Evolutionary conservation across 1,140 invertebrate genomes (phyloP).

Genomic region (Lamellibrachia luymesi): DNA sequence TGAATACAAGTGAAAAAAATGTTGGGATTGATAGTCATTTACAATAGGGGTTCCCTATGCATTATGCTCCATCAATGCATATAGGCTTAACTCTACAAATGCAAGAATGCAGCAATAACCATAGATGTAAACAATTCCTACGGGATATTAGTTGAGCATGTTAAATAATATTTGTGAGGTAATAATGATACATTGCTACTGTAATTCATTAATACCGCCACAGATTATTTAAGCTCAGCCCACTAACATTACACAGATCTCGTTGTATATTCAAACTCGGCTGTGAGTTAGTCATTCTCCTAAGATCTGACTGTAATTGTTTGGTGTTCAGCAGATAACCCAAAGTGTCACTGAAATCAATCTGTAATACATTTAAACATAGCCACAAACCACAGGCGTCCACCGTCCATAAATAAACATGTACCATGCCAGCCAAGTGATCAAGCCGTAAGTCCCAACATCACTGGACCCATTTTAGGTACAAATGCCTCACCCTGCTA

Average conservation of each 20-base stretch:
- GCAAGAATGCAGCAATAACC: background rate
- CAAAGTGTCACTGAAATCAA: background rate
- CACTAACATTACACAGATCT: too few species aligned
- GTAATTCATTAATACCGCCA: background rate
- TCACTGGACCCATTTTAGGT: background rate
- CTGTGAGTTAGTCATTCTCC: background rate
- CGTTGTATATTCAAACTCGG: too few species aligned
- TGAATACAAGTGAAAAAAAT: background rate
- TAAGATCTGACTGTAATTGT: background rate
- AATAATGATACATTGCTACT: background rate
- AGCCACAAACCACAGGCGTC: background rate
- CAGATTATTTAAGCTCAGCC: too few species aligned
- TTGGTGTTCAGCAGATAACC: background rate
- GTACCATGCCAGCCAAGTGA: too few species aligned
- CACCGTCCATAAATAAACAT: too few species aligned
- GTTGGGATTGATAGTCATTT: background rate
- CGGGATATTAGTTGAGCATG: background rate
- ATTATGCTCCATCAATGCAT: background rate
- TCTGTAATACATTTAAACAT: background rate
- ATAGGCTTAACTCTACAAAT: background rate
- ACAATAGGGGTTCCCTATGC: background rate
- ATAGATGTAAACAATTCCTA: background rate
- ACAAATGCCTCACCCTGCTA: background rate
- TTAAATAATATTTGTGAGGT: background rate
- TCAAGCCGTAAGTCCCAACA: too few species aligned